Base-by-base conservation (phyloP, 2,797 vertebrate species). In the Loriculus beryllinus region DNA sequence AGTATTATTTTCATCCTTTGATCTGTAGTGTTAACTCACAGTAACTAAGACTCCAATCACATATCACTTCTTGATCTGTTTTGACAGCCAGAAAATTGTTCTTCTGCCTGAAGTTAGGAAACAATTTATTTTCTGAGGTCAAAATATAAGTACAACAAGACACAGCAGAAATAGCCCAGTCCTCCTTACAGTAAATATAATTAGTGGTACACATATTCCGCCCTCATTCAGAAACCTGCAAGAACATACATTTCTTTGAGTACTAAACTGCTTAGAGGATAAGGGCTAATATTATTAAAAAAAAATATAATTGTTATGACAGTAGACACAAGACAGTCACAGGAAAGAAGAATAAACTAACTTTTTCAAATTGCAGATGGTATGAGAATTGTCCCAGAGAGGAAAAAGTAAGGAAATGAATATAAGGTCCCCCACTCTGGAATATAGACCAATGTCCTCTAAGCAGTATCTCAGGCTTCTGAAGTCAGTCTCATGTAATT, bases 1-100 rank as follows among this genome's bases (percentile, higher is more conserved):
- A 71, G 31, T 45, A 78, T 29, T 86, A 40, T 6, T 67, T 82
- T 77, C 60, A 33, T 49, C 12, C 54, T 81, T 65, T 45, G 10
- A 59, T 57, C 28, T 48, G n/a, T 25, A 52, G 6, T n/a, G 29
- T 42, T 89, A 85, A 77, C 52, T 65, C 49, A 85, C 15, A 74
- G 39, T 62, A 69, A 91, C 69, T 63, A 88, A 59, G 45, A 83
- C 25, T n/a, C 43, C 37, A 56, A 52, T 78, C 49, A 31, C 59
- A 70, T 22, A 67, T 14, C 3, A 5, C 5, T 68, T 88, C 65
- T 60, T 80, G 48, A 81, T 72, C 39, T n/a, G 31, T 81, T 92
- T 89, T 92, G 86, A 89, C 79, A 91, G 76, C 12, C 82, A 87
- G 49, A 75, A 94, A 92, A 95, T 83, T 71, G 62, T 45, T 85